phyloP scores from a whole-genome alignment of 1,140 invertebrate genomes.

The Bilobella aurantiaca region DNA sequence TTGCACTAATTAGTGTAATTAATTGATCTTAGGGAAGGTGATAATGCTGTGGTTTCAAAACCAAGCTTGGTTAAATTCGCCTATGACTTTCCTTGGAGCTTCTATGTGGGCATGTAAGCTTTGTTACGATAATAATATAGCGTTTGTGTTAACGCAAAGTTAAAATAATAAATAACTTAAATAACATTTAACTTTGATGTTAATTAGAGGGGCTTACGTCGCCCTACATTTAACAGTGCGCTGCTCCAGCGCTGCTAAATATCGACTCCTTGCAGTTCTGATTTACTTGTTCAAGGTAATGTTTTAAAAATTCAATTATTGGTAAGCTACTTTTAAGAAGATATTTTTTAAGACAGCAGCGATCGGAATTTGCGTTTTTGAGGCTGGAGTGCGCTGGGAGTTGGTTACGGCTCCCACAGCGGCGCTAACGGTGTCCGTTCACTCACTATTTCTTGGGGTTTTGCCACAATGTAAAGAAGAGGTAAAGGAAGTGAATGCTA shows the following conservation, averaged over 20 bases:
- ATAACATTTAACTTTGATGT: neutral
- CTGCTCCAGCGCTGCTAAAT: neutral
- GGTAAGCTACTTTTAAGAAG: neutral
- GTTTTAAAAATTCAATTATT: neutral
- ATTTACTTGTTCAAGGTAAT: neutral
- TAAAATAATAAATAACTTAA: too few relatives aligned
- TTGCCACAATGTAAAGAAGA: neutral
- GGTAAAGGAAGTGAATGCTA: neutral
- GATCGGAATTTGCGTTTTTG: neutral
- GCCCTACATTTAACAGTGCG: neutral
- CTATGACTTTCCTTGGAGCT: too few relatives aligned
- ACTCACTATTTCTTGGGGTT: neutral
- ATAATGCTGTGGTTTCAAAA: too few relatives aligned
- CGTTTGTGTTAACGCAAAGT: too few relatives aligned
- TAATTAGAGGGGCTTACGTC: neutral
- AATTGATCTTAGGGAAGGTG: too few relatives aligned
- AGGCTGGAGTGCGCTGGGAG: neutral
- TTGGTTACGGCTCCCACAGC: neutral
- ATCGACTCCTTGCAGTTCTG: neutral
- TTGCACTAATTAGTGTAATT: too few relatives aligned
- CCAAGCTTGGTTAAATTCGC: too few relatives aligned
- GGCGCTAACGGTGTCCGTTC: neutral
- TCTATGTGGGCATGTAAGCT: too few relatives aligned
- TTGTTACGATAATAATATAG: too few relatives aligned
- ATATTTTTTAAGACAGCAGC: neutral